These are phyloP conservation scores for Drosophila erecta DNA, from an alignment of 1,140 invertebrate genomes.

Conservation along the genomic window DNA sequence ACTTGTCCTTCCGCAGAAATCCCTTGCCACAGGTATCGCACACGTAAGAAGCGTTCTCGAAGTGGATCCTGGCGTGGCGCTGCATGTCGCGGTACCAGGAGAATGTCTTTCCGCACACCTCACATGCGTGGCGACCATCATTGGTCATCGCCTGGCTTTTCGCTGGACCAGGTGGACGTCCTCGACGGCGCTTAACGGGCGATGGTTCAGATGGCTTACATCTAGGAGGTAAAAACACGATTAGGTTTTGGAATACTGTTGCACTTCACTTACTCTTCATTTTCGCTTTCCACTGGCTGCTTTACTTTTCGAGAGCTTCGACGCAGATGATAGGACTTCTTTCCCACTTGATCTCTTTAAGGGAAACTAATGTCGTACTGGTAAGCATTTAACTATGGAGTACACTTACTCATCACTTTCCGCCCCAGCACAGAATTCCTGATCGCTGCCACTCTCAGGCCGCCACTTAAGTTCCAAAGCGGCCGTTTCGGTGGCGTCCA, in stretches of 20 bases:
- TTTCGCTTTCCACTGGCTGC: slow-evolving; percentile 34
- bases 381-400: background rate
- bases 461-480: slow-evolving; percentile 31
- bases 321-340: slow-evolving; percentile 28
- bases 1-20: slow-evolving; percentile 72
- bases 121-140: slow-evolving; percentile 53
- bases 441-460: slow-evolving; percentile 38
- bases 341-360: slow-evolving; percentile 4
- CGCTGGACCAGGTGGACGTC: slow-evolving; percentile 44
- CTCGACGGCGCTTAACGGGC: slow-evolving; percentile 51
- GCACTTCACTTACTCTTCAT: slow-evolving; percentile 14
- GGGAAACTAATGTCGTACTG: background rate
- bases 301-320: slow-evolving; percentile 50
- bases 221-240: background rate
- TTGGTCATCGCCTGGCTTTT: slow-evolving; percentile 23
- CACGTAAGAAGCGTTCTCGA: slow-evolving; percentile 37
- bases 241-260: background rate
- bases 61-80: slow-evolving; percentile 62
- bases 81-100: slow-evolving; percentile 73
- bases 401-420: slow-evolving; percentile 29
- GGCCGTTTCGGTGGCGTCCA: background rate
- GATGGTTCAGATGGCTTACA: background rate
- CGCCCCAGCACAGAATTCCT: background rate
- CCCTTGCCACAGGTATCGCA: slow-evolving; percentile 63
- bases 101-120: slow-evolving; percentile 64